Percentiles rank a stretch among this genome's conserved stretches.
phyloP scores from a whole-genome alignment of 2,888 invertebrate species.

The Synanthedon vespiformis region DNA sequence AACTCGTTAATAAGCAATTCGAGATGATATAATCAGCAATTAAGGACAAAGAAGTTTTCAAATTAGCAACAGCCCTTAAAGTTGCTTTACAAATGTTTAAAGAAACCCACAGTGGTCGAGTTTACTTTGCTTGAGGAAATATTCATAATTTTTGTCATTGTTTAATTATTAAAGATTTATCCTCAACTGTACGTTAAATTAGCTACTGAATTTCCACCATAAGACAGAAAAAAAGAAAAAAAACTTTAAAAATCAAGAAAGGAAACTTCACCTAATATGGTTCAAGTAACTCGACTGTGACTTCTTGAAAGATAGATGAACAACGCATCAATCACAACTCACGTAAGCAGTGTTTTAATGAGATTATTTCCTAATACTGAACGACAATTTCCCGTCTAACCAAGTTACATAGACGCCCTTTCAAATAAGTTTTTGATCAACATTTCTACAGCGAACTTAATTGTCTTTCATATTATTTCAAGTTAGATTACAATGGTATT shows the following conservation, averaged over 20 bases:
- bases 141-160: no score
- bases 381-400: conserved; percentile 37
- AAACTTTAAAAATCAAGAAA: no score
- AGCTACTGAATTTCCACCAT: no score
- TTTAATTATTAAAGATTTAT: no score
- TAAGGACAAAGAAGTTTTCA: conserved; percentile 21
- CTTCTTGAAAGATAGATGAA: conserved; percentile 27
- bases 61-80: conserved; percentile 26
- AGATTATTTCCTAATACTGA: conserved; percentile 58
- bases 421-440: conserved; percentile 17
- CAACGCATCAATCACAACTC: conserved; percentile 43
- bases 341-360: conserved; percentile 43
- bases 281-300: conserved; percentile 1
- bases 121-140: neutral
- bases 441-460: neutral
- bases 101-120: conserved; percentile 7
- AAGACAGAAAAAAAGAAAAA: no score
- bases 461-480: neutral
- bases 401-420: conserved; percentile 21
- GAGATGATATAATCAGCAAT: conserved; percentile 19
- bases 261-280: no score
- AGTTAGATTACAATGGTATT: no score
- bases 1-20: conserved; percentile 2
- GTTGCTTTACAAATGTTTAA: conserved; percentile 27
- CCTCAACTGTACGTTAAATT: no score